phyloP scores from a whole-genome alignment of 2,888 invertebrate species.

The Leucophenga maculata region DNA sequence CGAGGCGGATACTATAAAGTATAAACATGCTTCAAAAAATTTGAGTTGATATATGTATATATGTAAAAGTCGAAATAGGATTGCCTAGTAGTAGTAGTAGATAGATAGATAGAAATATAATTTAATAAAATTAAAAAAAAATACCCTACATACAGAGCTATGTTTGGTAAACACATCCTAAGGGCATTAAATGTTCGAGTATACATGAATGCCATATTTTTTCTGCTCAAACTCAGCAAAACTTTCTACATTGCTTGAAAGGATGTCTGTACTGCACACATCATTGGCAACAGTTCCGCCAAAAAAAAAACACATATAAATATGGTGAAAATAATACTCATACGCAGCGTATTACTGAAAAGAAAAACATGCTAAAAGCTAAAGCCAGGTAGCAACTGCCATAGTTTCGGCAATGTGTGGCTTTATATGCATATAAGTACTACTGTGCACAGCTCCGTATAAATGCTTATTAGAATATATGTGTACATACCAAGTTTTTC shows the following conservation, averaged over 20 bases:
- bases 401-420: constrained; percentile 9
- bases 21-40: too few species aligned
- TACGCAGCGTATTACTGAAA: not conserved
- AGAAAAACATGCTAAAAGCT: not conserved
- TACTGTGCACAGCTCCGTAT: too few species aligned
- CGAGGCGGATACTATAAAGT: too few species aligned
- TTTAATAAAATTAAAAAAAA: too few species aligned
- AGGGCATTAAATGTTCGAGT: not conserved
- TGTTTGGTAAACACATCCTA: too few species aligned
- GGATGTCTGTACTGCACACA: not conserved
- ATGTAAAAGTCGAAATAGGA: too few species aligned
- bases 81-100: too few species aligned
- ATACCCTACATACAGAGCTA: too few species aligned
- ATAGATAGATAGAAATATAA: too few species aligned
- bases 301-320: not conserved
- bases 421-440: not conserved
- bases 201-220: not conserved
- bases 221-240: not conserved
- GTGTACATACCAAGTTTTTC: too few species aligned
- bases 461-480: too few species aligned
- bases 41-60: too few species aligned
- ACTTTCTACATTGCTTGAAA: not conserved
- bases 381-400: not conserved
- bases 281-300: constrained; percentile 6
- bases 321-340: constrained; percentile 2